These are phyloP conservation scores for Tachyglossus aculeatus DNA, from an alignment of 2,797 vertebrate species.

Conservation along the genomic window DNA sequence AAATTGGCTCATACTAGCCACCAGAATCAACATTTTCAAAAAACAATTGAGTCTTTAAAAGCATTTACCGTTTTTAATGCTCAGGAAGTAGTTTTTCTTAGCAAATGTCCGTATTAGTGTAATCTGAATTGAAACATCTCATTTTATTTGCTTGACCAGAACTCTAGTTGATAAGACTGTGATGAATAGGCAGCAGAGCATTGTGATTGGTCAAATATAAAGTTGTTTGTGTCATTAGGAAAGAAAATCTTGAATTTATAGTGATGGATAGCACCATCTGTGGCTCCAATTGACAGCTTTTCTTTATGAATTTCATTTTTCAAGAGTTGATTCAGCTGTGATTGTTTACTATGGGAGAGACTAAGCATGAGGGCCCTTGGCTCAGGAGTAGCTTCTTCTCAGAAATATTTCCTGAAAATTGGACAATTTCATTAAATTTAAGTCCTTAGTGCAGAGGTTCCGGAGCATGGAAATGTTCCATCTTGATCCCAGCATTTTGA, in stretches of 20 bases:
- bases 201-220: slow-evolving; percentile 13
- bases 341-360: neutral
- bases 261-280: neutral
- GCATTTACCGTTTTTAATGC: too few relatives aligned
- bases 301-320: neutral
- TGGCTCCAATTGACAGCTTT: neutral
- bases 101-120: neutral
- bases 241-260: neutral
- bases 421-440: too few relatives aligned
- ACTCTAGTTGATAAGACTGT: neutral
- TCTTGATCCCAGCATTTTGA: neutral
- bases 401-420: neutral
- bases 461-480: neutral
- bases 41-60: neutral
- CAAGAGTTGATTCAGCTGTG: neutral
- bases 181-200: neutral
- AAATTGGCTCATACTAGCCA: neutral
- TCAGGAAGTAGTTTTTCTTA: slow-evolving; percentile 9
- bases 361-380: slow-evolving; percentile 6
- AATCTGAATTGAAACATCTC: neutral
- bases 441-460: too few relatives aligned
- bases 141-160: neutral
- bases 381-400: slow-evolving; percentile 19
- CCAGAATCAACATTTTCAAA: neutral
- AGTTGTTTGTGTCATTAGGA: slow-evolving; percentile 11